Evolutionary conservation across 2,113 vertebrate species (phyloP).

Genomic region (Micromys minutus): DNA sequence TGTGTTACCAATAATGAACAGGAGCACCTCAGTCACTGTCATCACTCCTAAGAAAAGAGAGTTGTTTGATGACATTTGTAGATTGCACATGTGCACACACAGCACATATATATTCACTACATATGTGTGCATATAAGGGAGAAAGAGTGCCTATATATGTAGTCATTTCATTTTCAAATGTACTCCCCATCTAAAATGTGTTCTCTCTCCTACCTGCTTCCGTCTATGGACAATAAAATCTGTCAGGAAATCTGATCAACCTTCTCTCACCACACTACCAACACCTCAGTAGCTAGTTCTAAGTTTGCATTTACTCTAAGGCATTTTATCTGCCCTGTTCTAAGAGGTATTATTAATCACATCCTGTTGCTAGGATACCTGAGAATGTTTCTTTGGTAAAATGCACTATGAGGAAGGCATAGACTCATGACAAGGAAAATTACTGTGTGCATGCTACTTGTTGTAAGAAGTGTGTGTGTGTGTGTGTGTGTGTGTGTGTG

Average conservation of each 20-base stretch:
- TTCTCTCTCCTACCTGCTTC: constrained; percentile 67
- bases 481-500: background rate
- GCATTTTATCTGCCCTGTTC: constrained; percentile 83
- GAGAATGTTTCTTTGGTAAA: constrained; percentile 85
- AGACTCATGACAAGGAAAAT: constrained; percentile 82
- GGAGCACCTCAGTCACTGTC: constrained; percentile 45
- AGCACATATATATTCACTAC: background rate
- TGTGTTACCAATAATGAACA: constrained; percentile 64
- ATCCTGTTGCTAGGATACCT: constrained; percentile 87
- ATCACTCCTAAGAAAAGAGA: constrained; percentile 57
- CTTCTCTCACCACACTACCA: constrained; percentile 63
- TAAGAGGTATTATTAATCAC: constrained; percentile 88
- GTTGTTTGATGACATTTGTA: background rate
- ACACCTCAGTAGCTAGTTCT: constrained; percentile 79
- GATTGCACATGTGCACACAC: background rate
- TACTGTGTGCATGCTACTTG: constrained; percentile 69
- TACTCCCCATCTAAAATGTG: constrained; percentile 60
- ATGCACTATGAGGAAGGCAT: constrained; percentile 75
- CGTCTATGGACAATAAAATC: constrained; percentile 64
- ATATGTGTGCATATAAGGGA: background rate
- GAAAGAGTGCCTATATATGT: background rate
- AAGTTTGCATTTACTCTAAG: constrained; percentile 82
- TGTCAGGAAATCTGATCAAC: constrained; percentile 76
- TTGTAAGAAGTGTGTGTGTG: constrained; percentile 31
- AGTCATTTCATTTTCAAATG: constrained; percentile 56